Conservation (phyloP, 1,140 invertebrate genomes). For the Drosophila eugracilis region DNA sequence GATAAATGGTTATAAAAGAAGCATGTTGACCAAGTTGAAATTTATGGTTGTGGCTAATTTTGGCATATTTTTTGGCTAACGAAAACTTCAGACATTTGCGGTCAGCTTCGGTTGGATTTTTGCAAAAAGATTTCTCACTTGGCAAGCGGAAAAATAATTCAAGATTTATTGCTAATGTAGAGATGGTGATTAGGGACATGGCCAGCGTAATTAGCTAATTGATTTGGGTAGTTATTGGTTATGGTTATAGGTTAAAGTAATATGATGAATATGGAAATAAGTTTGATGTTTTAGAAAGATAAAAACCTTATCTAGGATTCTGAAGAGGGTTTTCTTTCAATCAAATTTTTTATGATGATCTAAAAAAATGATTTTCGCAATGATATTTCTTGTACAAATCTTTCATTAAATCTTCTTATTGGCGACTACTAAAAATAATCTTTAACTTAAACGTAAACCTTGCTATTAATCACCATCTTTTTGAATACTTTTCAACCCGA, state of each 20-base stretch:
- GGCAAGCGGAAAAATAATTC: slow-evolving; percentile 53
- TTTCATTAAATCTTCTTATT: not conserved
- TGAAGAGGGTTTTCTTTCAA: too few species aligned
- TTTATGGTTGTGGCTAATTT: slow-evolving; percentile 69
- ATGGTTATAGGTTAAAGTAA: not conserved
- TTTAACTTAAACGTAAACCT: too few species aligned
- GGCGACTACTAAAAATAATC: not conserved
- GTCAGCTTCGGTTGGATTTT: slow-evolving; percentile 40
- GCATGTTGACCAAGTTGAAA: slow-evolving; percentile 56
- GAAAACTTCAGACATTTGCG: slow-evolving; percentile 69
- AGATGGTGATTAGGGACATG: slow-evolving; percentile 26
- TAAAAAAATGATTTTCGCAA: too few species aligned
- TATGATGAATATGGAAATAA: too few species aligned
- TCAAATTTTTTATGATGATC: too few species aligned
- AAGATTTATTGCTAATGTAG: slow-evolving; percentile 40
- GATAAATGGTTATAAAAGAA: slow-evolving; percentile 17
- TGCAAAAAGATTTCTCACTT: slow-evolving; percentile 30
- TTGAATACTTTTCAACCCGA: slow-evolving; percentile 30
- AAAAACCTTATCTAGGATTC: too few species aligned
- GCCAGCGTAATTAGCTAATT: slow-evolving; percentile 55
- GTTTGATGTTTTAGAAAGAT: too few species aligned
- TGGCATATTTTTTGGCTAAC: slow-evolving; percentile 69
- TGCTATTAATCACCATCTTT: slow-evolving; percentile 54
- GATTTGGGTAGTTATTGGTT: not conserved
- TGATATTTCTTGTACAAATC: too few species aligned